These are phyloP conservation scores for Latrodectus geometricus DNA, from an alignment of 1,140 invertebrate genomes.

Conservation along the genomic window DNA sequence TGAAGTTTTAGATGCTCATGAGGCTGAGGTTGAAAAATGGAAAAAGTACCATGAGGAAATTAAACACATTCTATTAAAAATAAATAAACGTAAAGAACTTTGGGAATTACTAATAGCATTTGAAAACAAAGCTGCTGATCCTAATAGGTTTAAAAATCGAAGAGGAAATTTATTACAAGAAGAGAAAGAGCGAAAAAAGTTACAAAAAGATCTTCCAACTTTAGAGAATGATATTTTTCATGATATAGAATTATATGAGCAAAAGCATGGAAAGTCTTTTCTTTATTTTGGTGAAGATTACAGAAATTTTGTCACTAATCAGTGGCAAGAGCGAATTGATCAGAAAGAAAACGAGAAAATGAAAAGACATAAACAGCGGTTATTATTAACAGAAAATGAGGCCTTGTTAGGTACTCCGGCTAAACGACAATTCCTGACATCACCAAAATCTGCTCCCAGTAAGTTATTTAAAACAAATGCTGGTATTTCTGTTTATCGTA, in stretches of 20 bases:
- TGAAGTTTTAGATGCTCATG: constrained; percentile 79
- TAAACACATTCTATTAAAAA: constrained; percentile 71
- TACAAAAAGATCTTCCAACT: constrained; percentile 73
- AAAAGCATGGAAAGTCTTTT: constrained; percentile 66
- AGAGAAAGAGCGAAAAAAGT: constrained; percentile 84
- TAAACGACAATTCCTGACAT: constrained; percentile 10
- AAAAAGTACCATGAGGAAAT: constrained; percentile 78
- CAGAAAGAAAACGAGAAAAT: constrained; percentile 70
- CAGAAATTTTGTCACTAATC: constrained; percentile 67
- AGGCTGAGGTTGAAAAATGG: constrained; percentile 78
- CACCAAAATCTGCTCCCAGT: constrained; percentile 33
- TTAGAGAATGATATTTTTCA: constrained; percentile 70
- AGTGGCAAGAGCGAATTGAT: constrained; percentile 68
- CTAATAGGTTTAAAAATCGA: constrained; percentile 84
- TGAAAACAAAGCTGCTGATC: constrained; percentile 78
- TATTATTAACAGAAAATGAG: constrained; percentile 2
- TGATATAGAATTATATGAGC: constrained; percentile 67
- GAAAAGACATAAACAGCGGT: constrained; percentile 19
- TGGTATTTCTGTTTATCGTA: constrained; percentile 5
- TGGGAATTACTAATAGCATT: constrained; percentile 79
- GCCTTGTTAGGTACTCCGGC: neutral
- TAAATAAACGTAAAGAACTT: constrained; percentile 75
- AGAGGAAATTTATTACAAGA: constrained; percentile 85
- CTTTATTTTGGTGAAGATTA: constrained; percentile 68
- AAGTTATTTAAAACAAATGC: constrained; percentile 24